Percentiles rank a stretch among this genome's conserved stretches.
Conservation (phyloP, 2,888 invertebrate genomes). For the Apomyelois bistriatella region DNA sequence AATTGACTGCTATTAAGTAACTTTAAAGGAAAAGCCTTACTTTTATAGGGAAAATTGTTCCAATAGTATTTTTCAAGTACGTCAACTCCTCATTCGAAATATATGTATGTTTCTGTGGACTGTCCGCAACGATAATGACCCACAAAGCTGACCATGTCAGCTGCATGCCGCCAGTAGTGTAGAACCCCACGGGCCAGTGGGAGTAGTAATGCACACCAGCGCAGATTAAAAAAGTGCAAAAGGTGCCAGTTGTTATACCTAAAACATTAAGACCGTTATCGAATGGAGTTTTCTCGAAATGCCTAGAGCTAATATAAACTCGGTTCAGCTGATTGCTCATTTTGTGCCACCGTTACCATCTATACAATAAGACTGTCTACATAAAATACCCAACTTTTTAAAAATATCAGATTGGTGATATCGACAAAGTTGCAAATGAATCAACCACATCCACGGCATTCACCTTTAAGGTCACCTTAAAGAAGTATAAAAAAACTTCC, state of each 20-base stretch:
- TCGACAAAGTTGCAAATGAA: too few species aligned
- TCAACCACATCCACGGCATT: too few species aligned
- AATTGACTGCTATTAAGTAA: too few species aligned
- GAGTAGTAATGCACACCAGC: constrained; percentile 81
- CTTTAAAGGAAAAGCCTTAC: constrained; percentile 29
- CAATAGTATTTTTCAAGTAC: constrained; percentile 80
- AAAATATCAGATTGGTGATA: too few species aligned
- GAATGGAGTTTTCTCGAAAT: too few species aligned
- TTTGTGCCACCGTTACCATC: too few species aligned
- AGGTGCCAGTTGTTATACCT: constrained; percentile 80
- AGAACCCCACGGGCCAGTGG: constrained; percentile 84
- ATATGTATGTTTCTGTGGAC: constrained; percentile 79
- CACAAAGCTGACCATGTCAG: constrained; percentile 77
- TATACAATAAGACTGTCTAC: too few species aligned
- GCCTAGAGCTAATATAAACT: too few species aligned
- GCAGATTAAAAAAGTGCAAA: constrained; percentile 83
- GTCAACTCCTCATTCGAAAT: constrained; percentile 81
- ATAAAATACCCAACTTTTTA: too few species aligned
- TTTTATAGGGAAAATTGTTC: constrained; percentile 65
- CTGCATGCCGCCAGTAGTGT: constrained; percentile 78
- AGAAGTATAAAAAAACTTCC: too few species aligned
- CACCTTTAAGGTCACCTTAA: too few species aligned
- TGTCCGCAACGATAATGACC: constrained; percentile 80
- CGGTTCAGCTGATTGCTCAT: too few species aligned
- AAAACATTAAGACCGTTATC: constrained; percentile 15